Evolutionary conservation across 2,888 invertebrate species (phyloP).

Genomic region (Aquatica leii): DNA sequence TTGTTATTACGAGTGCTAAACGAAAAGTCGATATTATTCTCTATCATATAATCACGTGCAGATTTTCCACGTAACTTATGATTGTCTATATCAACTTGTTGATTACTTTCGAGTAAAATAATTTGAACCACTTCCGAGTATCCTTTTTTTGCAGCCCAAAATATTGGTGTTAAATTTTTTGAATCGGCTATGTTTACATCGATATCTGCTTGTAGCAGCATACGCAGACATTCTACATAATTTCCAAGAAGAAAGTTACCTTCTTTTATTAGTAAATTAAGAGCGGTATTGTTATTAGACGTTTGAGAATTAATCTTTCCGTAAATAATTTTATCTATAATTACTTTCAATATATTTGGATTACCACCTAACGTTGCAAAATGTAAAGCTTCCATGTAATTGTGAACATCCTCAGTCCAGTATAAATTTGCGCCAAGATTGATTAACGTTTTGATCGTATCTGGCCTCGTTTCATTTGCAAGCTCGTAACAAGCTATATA

Average conservation of each 20-base stretch:
- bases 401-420: constrained; percentile 62
- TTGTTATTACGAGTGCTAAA: constrained; percentile 42
- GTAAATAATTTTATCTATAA: constrained; percentile 58
- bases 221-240: constrained; percentile 63
- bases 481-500: constrained; percentile 65
- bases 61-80: constrained; percentile 64
- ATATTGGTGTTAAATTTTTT: constrained; percentile 53
- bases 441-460: constrained; percentile 67
- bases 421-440: constrained; percentile 70
- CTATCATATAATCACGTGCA: constrained; percentile 65
- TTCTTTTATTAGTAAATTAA: constrained; percentile 51
- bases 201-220: constrained; percentile 65
- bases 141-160: constrained; percentile 69
- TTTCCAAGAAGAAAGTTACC: constrained; percentile 51
- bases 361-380: constrained; percentile 67
- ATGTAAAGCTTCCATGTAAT: constrained; percentile 71
- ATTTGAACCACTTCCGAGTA: constrained; percentile 64
- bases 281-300: constrained; percentile 52
- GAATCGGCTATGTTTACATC: constrained; percentile 66
- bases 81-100: constrained; percentile 66
- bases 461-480: constrained; percentile 64
- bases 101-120: constrained; percentile 65
- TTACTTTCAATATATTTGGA: constrained; percentile 58
- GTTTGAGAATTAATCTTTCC: constrained; percentile 43
- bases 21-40: constrained; percentile 47